Conservation (phyloP, 2,797 vertebrate genomes). For the Pantherophis alleghaniensis region DNA sequence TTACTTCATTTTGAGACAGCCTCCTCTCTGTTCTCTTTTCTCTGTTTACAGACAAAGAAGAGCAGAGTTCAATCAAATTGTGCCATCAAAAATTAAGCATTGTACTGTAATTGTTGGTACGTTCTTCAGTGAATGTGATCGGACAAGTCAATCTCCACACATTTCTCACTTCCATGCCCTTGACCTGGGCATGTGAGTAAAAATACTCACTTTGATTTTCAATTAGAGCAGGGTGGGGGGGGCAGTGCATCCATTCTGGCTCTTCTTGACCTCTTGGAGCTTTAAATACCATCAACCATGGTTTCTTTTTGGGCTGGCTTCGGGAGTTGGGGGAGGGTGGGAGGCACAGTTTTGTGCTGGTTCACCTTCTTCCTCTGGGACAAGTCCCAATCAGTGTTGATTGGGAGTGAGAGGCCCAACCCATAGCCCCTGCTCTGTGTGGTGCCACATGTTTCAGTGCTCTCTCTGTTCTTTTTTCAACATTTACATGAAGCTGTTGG, state of each 20-base stretch:
- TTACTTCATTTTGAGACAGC: constrained; percentile 16
- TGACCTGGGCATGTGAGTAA: background rate
- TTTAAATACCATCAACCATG: background rate
- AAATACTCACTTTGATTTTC: background rate
- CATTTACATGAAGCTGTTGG: background rate
- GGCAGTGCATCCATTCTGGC: background rate
- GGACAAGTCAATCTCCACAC: background rate
- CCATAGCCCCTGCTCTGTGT: background rate
- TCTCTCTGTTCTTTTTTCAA: background rate
- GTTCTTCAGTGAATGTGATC: background rate
- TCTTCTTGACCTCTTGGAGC: background rate
- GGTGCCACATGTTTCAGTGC: background rate
- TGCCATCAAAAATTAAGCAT: background rate
- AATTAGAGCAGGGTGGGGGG: background rate
- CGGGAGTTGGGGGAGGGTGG: background rate
- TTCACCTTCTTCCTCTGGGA: background rate
- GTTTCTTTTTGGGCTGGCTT: background rate
- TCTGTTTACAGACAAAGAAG: background rate
- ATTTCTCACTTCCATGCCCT: background rate
- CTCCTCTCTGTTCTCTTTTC: background rate
- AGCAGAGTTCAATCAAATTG: background rate
- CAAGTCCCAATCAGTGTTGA: background rate
- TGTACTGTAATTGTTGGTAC: background rate
- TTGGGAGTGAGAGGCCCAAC: background rate
- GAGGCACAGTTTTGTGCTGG: background rate